phyloP scores from a whole-genome alignment of 2,888 invertebrate genomes.

The Masnerella sp. region DNA sequence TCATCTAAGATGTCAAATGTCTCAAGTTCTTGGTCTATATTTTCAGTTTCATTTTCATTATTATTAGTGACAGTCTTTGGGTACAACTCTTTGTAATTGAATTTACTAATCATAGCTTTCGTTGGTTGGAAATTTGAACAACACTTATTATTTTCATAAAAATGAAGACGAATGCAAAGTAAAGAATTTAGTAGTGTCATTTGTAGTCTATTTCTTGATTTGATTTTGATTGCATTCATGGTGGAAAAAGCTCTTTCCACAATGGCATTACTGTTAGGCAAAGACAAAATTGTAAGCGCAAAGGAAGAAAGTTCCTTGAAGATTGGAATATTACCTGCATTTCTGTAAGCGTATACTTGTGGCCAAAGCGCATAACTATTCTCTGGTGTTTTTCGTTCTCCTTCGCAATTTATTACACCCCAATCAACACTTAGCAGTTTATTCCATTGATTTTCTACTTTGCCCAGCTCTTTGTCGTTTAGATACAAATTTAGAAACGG shows the following conservation, averaged over 20 bases:
- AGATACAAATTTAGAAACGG: conserved; percentile 23
- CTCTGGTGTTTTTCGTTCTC: not conserved
- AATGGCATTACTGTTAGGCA: conserved; percentile 37
- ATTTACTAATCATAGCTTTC: conserved; percentile 13
- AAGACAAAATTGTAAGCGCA: conserved; percentile 29
- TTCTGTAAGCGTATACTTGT: conserved; percentile 31
- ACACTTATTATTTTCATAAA: conserved; percentile 24
- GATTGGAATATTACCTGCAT: conserved; percentile 27
- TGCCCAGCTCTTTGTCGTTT: conserved; percentile 8
- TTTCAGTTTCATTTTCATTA: not conserved
- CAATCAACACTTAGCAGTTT: conserved; percentile 17
- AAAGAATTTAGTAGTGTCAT: conserved; percentile 11
- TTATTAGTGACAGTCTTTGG: not conserved
- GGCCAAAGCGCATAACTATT: conserved; percentile 32
- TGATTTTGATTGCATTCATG: conserved; percentile 42
- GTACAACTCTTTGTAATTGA: conserved; percentile 22
- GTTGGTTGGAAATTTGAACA: conserved; percentile 16
- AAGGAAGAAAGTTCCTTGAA: conserved; percentile 29
- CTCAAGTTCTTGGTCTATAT: not conserved
- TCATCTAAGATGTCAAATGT: not conserved
- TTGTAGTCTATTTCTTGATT: conserved; percentile 31
- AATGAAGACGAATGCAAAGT: conserved; percentile 11
- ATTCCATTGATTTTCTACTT: conserved; percentile 27
- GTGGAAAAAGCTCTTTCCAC: conserved; percentile 49
- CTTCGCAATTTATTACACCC: conserved; percentile 1